These are phyloP conservation scores for Falco novaeseelandiae DNA, from an alignment of 2,797 vertebrate genomes.

Conservation along the genomic window DNA sequence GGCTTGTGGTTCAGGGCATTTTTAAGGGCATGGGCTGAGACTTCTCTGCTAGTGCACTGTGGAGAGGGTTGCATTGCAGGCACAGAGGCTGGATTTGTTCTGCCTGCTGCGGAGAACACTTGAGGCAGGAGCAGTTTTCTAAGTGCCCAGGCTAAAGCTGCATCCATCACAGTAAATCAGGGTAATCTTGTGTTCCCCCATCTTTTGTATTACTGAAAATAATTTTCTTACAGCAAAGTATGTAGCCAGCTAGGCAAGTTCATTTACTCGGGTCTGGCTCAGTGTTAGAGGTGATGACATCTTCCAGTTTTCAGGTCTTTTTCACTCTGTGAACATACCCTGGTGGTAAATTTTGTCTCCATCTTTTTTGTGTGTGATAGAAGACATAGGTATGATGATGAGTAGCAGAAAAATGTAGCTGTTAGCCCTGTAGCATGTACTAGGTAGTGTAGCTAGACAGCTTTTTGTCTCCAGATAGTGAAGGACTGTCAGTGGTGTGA, in stretches of 20 bases:
- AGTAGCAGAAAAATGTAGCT: neutral
- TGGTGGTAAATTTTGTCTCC: neutral
- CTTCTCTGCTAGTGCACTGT: neutral
- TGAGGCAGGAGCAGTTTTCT: neutral
- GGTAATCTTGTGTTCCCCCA: neutral
- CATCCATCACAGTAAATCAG: neutral
- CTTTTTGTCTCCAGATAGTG: neutral
- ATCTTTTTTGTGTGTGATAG: neutral
- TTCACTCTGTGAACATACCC: neutral
- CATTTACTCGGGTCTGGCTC: neutral
- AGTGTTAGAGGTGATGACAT: neutral
- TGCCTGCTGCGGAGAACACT: neutral
- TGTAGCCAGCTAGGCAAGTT: neutral
- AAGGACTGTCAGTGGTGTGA: neutral
- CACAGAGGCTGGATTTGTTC: neutral
- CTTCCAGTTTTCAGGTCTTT: neutral
- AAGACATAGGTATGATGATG: neutral
- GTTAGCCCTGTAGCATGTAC: too few relatives aligned
- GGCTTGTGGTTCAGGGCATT: neutral
- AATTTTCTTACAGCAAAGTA: neutral
- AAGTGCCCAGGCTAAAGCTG: neutral
- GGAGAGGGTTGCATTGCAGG: neutral
- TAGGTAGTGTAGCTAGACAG: neutral
- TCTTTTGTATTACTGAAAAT: neutral
- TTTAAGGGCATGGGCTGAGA: neutral